Percentiles rank a stretch among this genome's conserved stretches.
These are phyloP conservation scores for Heliconius nattereri DNA, from an alignment of 1,140 invertebrate genomes.

Conservation along the genomic window DNA sequence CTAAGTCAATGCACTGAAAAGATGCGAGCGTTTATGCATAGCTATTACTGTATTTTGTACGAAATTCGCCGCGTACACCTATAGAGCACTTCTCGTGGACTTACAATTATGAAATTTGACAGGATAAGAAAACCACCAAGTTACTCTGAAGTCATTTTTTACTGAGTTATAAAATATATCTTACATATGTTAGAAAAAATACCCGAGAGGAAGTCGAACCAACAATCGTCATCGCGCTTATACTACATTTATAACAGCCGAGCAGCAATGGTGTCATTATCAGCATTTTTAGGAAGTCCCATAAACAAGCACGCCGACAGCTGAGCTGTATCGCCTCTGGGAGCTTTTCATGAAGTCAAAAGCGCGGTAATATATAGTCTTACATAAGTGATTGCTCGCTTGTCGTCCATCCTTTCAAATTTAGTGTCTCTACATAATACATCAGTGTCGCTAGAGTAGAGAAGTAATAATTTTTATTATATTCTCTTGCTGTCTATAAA, in stretches of 20 bases:
- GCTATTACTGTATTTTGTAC: no score
- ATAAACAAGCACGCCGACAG: background rate
- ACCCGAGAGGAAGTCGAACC: background rate
- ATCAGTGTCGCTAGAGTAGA: no score
- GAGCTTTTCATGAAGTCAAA: conserved; percentile 2
- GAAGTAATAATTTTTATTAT: no score
- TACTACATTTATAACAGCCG: background rate
- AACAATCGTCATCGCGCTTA: background rate
- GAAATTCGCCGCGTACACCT: no score
- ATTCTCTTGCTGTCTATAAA: no score
- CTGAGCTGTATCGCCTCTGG: background rate
- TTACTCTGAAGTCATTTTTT: no score
- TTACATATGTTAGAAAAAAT: background rate
- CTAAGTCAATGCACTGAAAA: no score
- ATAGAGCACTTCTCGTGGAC: no score
- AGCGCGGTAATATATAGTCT: conserved; percentile 4
- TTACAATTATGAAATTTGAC: no score
- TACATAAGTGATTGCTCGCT: conserved; percentile 7
- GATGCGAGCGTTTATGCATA: no score
- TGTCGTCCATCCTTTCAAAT: background rate
- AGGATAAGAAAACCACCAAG: no score
- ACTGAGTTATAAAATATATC: background rate
- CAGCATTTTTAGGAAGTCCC: background rate
- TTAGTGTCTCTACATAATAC: background rate
- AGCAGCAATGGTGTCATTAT: background rate